These are phyloP conservation scores for Ctenicera cuprea DNA, from an alignment of 2,888 invertebrate genomes.

Conservation along the genomic window DNA sequence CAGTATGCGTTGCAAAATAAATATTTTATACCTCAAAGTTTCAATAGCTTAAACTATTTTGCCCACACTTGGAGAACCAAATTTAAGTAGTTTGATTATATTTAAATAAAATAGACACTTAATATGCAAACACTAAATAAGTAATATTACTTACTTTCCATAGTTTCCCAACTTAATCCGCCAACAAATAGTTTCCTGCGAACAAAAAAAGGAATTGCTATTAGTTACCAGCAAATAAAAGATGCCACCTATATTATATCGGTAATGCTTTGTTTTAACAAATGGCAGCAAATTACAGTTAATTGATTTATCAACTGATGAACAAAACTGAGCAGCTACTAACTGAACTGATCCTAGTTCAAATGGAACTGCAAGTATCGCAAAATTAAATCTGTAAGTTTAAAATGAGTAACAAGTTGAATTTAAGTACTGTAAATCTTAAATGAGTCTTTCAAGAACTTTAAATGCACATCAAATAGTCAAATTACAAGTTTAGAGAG, in stretches of 20 bases:
- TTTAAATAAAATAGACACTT: too few relatives aligned
- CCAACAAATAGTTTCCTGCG: conserved; percentile 99
- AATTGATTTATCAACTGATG: conserved; percentile 58
- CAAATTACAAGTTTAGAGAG: conserved; percentile 57
- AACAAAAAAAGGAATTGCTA: conserved; percentile 71
- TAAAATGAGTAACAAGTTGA: conserved; percentile 64
- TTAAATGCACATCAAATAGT: conserved; percentile 54
- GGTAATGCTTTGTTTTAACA: conserved; percentile 58
- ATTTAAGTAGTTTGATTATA: too few relatives aligned
- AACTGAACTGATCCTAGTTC: conserved; percentile 69
- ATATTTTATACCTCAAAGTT: too few relatives aligned
- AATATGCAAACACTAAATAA: conserved; percentile 36
- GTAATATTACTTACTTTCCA: conserved; percentile 93
- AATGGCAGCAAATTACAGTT: conserved; percentile 56
- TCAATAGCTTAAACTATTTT: too few relatives aligned
- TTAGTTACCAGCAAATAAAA: conserved; percentile 52
- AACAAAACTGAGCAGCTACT: conserved; percentile 61
- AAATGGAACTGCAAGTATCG: conserved; percentile 72
- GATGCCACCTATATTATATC: conserved; percentile 66
- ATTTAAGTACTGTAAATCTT: conserved; percentile 55
- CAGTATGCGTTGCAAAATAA: too few relatives aligned
- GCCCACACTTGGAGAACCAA: too few relatives aligned
- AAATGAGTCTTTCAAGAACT: conserved; percentile 47
- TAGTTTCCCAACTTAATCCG: conserved; percentile 98
- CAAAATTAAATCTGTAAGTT: conserved; percentile 71